Conservation (phyloP, 1,140 invertebrate genomes). For the Pentalonia nigronervosa region DNA sequence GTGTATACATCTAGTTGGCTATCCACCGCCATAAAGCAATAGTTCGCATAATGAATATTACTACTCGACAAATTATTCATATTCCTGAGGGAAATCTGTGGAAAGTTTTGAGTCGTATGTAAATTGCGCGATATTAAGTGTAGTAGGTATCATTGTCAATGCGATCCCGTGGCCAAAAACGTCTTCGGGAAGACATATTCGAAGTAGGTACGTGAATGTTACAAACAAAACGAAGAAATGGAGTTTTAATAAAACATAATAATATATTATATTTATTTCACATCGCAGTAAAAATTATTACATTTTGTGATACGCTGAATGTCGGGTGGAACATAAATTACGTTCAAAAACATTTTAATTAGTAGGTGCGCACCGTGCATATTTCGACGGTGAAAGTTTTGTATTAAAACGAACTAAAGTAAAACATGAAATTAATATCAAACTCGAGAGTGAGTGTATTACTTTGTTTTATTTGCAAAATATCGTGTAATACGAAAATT, state of each 20-base stretch:
- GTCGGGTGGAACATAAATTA: background rate
- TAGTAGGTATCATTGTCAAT: background rate
- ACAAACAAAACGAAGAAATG: background rate
- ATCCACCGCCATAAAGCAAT: background rate
- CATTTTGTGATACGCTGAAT: background rate
- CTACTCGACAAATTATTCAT: conserved; percentile 7
- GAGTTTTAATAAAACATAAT: background rate
- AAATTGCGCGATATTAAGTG: conserved; percentile 17
- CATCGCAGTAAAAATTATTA: background rate
- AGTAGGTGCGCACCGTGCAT: background rate
- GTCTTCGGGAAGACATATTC: background rate
- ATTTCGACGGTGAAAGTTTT: conserved; percentile 13
- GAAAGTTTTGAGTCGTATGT: conserved; percentile 18
- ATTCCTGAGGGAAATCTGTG: background rate
- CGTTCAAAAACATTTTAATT: conserved; percentile 12
- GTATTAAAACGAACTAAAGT: background rate
- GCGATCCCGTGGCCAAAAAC: background rate
- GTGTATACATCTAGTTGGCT: background rate
- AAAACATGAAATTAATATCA: background rate
- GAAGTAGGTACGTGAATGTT: background rate
- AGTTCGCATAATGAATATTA: background rate
- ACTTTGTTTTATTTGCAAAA: background rate
- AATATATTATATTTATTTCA: background rate
- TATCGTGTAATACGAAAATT: background rate
- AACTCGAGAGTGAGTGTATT: background rate